Conservation (phyloP, 1,140 invertebrate species). For the Vollenhovia emeryi region DNA sequence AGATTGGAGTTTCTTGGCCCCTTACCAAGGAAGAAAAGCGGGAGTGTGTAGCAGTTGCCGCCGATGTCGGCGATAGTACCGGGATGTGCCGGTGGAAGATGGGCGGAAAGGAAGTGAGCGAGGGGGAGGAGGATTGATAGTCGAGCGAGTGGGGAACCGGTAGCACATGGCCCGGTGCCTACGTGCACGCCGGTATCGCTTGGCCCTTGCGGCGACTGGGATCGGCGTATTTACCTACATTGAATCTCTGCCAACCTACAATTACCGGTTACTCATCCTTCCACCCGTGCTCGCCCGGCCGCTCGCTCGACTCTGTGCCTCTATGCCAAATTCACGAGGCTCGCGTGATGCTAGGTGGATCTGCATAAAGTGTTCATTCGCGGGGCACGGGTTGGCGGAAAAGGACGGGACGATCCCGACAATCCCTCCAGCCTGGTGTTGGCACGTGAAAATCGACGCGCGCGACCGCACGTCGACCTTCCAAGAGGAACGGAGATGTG, state of each 20-base stretch:
- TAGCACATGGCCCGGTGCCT: conserved; percentile 80
- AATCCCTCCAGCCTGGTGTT: conserved; percentile 67
- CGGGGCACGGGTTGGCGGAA: conserved; percentile 38
- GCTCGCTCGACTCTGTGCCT: conserved; percentile 65
- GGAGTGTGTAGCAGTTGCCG: conserved; percentile 69
- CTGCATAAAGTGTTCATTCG: conserved; percentile 76
- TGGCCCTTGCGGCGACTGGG: conserved; percentile 72
- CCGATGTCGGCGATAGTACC: conserved; percentile 56
- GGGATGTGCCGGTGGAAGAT: conserved; percentile 56
- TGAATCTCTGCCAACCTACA: conserved; percentile 85
- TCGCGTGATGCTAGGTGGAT: conserved; percentile 75
- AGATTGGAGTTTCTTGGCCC: conserved; percentile 83
- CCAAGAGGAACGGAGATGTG: neutral
- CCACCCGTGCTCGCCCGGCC: conserved; percentile 54
- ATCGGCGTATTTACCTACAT: conserved; percentile 84
- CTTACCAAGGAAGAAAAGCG: conserved; percentile 79
- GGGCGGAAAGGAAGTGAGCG: conserved; percentile 14
- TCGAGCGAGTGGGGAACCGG: conserved; percentile 56
- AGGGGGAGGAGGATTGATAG: conserved; percentile 31
- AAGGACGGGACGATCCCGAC: conserved; percentile 67
- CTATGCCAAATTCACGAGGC: conserved; percentile 81
- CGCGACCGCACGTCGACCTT: conserved; percentile 26
- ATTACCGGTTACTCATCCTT: conserved; percentile 85
- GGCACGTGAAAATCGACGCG: conserved; percentile 69
- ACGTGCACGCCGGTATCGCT: conserved; percentile 76